Evolutionary conservation across 1,140 invertebrate species (phyloP).

Genomic region (Meloidogyne exigua): DNA sequence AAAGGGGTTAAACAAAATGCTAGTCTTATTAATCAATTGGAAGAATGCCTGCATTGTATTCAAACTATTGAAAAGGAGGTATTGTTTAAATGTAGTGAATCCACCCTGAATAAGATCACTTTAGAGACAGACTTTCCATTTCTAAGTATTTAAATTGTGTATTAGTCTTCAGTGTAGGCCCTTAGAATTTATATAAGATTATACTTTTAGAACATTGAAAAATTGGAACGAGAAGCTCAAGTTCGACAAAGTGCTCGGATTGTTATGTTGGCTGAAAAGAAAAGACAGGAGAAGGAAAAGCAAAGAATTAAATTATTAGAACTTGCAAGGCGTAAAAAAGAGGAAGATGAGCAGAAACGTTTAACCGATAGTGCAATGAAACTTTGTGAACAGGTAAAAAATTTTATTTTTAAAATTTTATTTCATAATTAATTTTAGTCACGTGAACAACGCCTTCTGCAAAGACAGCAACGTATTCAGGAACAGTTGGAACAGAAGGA

Average conservation of each 20-base stretch:
- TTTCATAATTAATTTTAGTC: constrained; percentile 9
- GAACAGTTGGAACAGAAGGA: constrained; percentile 11
- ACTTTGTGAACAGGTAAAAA: not conserved
- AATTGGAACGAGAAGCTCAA: not conserved
- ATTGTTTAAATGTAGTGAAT: too few species aligned
- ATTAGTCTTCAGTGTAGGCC: too few species aligned
- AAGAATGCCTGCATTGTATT: constrained; percentile 13
- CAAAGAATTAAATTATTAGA: not conserved
- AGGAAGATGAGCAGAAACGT: not conserved
- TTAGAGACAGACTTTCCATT: too few species aligned
- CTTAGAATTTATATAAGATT: too few species aligned
- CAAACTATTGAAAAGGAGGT: constrained; percentile 17
- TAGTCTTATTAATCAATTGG: constrained; percentile 11
- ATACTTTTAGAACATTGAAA: not conserved
- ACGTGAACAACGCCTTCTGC: constrained; percentile 23
- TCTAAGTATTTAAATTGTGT: too few species aligned
- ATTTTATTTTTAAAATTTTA: not conserved
- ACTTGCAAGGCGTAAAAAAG: not conserved
- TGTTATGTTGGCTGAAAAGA: constrained; percentile 6
- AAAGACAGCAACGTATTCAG: constrained; percentile 22
- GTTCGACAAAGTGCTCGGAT: not conserved
- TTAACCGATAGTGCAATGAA: constrained; percentile 9
- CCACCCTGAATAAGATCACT: too few species aligned
- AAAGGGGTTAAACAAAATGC: not conserved
- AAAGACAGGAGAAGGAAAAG: not conserved